Conservation (phyloP, 2,113 vertebrate species). For the Sander lucioperca region DNA sequence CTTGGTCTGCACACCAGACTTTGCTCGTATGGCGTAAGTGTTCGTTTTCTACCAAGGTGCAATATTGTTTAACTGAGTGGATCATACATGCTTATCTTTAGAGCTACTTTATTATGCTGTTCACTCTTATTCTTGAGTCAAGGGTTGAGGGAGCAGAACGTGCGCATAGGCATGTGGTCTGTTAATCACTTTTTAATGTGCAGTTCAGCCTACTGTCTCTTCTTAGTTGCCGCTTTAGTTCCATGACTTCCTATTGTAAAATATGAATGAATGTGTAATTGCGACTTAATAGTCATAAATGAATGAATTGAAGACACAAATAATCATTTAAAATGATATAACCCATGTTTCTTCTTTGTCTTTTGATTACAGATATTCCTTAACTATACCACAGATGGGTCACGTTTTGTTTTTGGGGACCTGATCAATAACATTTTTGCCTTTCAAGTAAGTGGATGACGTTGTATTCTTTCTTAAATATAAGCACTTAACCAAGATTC, state of each 20-base stretch:
- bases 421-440: constrained; percentile 89
- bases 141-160: constrained; percentile 17
- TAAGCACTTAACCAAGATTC: background rate
- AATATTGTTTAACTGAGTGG: constrained; percentile 13
- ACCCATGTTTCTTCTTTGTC: background rate
- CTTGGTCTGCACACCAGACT: background rate
- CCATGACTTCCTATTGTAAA: background rate
- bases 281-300: background rate
- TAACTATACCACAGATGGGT: constrained; percentile 89
- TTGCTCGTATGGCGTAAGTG: background rate
- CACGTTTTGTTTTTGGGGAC: constrained; percentile 91
- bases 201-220: background rate
- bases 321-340: background rate
- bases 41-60: constrained; percentile 3
- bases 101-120: constrained; percentile 45
- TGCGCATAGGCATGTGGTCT: background rate
- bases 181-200: constrained; percentile 28
- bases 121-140: constrained; percentile 13
- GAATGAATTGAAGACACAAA: background rate
- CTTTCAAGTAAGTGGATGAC: constrained; percentile 89
- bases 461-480: background rate
- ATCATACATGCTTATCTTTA: constrained; percentile 57
- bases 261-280: background rate
- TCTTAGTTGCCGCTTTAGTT: background rate
- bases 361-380: constrained; percentile 87